Evolutionary conservation across 92 coral and sea anemone species (phyloP), one percentile per base, ranked within the genome.

Genomic region (Diadumene lineata): DNA sequence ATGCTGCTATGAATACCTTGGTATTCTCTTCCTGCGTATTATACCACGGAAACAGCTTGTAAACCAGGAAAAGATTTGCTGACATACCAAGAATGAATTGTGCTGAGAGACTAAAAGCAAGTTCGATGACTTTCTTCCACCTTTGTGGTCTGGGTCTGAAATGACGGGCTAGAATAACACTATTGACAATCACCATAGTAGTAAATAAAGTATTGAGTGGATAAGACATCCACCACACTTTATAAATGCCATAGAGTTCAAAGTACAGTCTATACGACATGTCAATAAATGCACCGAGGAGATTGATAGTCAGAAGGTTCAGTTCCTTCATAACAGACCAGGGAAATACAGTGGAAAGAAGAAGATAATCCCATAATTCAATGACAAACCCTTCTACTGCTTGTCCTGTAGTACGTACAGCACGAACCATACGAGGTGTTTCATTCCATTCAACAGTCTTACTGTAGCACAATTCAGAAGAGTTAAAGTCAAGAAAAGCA

Each of bases 51-150:
- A 79, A 66, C 11, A 84, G 33, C 50, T 60, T 33, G 46, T 84
- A 88, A 38, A 78, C 81, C 22, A 84, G 46, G 29, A 73, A 31
- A 33, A 63, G 34, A 23, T 70, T 79, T 15, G 76, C 51, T 0
- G 88, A 75, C 70, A 84, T 72, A 25, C 88, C 88, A 10, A 73
- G 65, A 2, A 84, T 44, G n/a, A 78, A 84, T 51, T 84, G 88
- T 9, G 84, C 70, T 51, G 75, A 84, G 31, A 84, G 65, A 11
- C 74, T 84, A 18, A 84, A 56, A 33, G 80, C 68, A 1, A 78
- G 70, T 24, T 38, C 57, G 34, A 60, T 17, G 18, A 57, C 73
- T 48, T 44, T 57, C 56, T 31, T 25, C 64, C 72, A 66, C 11
- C 16, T 23, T 3, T 2, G 24, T 29, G 76, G 66, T 15, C 28